A percentile compares a stretch with the other conserved stretches of the same genome.
These are phyloP conservation scores for Macrosteles quadrilineatus DNA, from an alignment of 1,140 invertebrate species.

Conservation along the genomic window DNA sequence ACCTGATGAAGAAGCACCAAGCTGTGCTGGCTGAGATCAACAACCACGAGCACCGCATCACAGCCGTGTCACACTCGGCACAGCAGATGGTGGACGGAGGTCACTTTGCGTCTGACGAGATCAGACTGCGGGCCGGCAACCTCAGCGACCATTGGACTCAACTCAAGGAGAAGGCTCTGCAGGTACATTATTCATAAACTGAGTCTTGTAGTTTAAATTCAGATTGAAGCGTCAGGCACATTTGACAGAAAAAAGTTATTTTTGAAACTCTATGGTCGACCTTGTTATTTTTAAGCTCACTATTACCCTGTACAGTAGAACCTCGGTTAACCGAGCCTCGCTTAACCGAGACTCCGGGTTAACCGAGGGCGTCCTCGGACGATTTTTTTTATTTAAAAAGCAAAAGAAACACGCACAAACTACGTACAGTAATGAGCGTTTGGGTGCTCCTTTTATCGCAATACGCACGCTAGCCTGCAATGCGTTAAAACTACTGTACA, in stretches of 20 bases:
- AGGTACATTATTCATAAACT: too few relatives aligned
- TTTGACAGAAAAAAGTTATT: too few relatives aligned
- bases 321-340: neutral
- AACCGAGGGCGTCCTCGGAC: too few relatives aligned
- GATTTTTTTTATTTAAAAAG: too few relatives aligned
- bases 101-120: slow-evolving; percentile 93
- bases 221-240: too few relatives aligned
- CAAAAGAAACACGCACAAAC: too few relatives aligned
- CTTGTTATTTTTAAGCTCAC: too few relatives aligned
- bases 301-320: neutral
- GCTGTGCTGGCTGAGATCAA: slow-evolving; percentile 96
- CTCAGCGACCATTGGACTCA: slow-evolving; percentile 88
- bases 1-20: slow-evolving; percentile 98
- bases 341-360: neutral
- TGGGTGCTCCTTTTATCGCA: neutral
- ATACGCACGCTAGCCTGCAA: too few relatives aligned
- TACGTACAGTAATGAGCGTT: too few relatives aligned
- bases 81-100: slow-evolving; percentile 89
- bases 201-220: too few relatives aligned
- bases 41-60: slow-evolving; percentile 94
- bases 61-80: slow-evolving; percentile 84
- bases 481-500: too few relatives aligned
- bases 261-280: too few relatives aligned
- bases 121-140: slow-evolving; percentile 73
- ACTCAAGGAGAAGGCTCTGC: slow-evolving; percentile 84